phyloP scores from a whole-genome alignment of 2,113 vertebrate species.

The Pica pica region DNA sequence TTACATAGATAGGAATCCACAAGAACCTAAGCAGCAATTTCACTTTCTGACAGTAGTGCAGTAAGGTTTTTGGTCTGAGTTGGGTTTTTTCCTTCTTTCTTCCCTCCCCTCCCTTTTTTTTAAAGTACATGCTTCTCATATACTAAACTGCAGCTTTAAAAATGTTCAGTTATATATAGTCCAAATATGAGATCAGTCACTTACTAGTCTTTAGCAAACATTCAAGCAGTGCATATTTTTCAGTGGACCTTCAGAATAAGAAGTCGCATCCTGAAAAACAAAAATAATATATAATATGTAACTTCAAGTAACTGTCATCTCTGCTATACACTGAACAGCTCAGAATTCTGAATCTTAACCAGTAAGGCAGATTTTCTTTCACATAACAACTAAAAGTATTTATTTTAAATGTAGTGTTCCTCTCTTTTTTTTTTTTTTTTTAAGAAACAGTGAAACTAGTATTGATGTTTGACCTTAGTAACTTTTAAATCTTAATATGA shows the following conservation, averaged over 20 bases:
- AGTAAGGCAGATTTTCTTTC: background rate
- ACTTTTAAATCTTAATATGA: background rate
- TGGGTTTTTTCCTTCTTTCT: background rate
- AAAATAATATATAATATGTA: background rate
- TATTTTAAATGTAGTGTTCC: background rate
- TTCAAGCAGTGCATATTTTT: background rate
- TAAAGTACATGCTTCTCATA: background rate
- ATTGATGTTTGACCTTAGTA: background rate
- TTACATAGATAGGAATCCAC: background rate
- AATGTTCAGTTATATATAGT: background rate
- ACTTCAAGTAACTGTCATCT: background rate
- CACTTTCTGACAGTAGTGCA: background rate
- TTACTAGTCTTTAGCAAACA: conserved; percentile 50
- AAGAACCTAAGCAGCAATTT: background rate
- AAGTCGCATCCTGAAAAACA: conserved; percentile 51
- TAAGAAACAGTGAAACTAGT: background rate
- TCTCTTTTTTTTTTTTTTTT: background rate
- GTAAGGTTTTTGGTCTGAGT: background rate
- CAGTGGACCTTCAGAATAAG: conserved; percentile 30
- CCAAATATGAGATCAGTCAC: background rate
- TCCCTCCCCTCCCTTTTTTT: background rate
- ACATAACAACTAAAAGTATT: background rate
- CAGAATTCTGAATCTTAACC: background rate
- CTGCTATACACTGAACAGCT: background rate
- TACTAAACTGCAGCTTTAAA: background rate